phyloP scores from a whole-genome alignment of 2,113 vertebrate species.

The Amazona guildingii region DNA sequence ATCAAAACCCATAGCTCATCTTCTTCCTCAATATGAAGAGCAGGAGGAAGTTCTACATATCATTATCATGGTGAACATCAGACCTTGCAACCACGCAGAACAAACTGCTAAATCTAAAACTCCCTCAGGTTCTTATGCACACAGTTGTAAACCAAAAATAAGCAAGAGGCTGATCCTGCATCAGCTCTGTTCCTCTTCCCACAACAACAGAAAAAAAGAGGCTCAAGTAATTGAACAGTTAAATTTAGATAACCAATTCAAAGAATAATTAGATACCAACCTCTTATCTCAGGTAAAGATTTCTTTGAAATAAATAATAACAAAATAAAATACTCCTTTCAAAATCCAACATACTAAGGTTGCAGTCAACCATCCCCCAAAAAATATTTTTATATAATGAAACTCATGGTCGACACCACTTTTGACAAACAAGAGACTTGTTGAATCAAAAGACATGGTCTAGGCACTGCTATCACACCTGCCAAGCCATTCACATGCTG shows the following conservation, averaged over 20 bases:
- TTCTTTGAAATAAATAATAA: neutral
- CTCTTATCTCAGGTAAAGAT: neutral
- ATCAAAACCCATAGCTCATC: neutral
- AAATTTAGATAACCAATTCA: neutral
- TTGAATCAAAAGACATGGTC: neutral
- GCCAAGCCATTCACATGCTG: accelerated
- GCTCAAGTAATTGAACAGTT: neutral
- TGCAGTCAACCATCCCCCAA: neutral
- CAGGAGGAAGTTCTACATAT: neutral
- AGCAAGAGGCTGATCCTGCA: neutral
- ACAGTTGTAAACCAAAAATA: neutral
- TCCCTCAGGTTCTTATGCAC: neutral
- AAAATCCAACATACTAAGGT: neutral
- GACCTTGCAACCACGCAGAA: neutral
- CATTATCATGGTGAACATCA: neutral
- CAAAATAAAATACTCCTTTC: neutral
- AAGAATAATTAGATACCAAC: neutral
- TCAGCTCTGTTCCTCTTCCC: neutral
- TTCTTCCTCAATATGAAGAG: neutral
- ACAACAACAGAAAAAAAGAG: neutral
- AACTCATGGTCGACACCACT: neutral
- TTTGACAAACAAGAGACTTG: neutral
- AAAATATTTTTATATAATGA: neutral
- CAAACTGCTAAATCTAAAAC: neutral
- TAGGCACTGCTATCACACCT: neutral